Percentiles rank a stretch among this genome's conserved stretches.
Conservation (phyloP, 2,888 invertebrate species). For the Glaucopsyche alexis region DNA sequence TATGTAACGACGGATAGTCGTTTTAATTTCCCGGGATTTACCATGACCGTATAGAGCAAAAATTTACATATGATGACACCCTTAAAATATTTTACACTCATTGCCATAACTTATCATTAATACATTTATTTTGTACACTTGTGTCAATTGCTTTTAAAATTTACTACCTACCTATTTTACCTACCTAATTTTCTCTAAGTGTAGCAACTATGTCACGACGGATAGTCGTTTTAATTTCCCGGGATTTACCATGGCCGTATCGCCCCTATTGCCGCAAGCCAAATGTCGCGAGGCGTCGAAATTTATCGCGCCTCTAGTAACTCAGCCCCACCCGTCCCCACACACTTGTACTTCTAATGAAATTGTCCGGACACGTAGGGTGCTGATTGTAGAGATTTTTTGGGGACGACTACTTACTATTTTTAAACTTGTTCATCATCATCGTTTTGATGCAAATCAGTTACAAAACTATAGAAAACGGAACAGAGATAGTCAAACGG, state of each 20-base stretch:
- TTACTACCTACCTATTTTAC: too few species aligned
- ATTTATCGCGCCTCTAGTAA: slow-evolving; percentile 78
- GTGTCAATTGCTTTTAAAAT: too few species aligned
- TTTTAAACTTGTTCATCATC: background rate
- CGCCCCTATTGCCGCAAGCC: slow-evolving; percentile 64
- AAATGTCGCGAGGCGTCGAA: slow-evolving; percentile 72
- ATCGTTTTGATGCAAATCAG: background rate
- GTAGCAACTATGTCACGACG: background rate
- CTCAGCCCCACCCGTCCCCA: slow-evolving; percentile 67
- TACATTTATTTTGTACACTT: too few species aligned
- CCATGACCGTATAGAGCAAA: slow-evolving; percentile 44
- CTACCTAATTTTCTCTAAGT: too few species aligned
- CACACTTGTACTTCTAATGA: slow-evolving; percentile 77
- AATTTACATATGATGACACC: background rate
- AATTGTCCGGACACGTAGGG: slow-evolving; percentile 71
- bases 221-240: slow-evolving; percentile 64
- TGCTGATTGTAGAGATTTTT: slow-evolving; percentile 6
- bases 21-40: slow-evolving; percentile 70
- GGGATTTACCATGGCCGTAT: slow-evolving; percentile 51
- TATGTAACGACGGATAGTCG: slow-evolving; percentile 31
- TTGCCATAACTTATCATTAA: too few species aligned
- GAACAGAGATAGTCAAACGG: too few species aligned
- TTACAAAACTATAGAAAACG: background rate
- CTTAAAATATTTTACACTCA: too few species aligned
- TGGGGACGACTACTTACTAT: background rate